Conservation (phyloP, 2,797 vertebrate genomes). For the Luscinia megarhynchos region DNA sequence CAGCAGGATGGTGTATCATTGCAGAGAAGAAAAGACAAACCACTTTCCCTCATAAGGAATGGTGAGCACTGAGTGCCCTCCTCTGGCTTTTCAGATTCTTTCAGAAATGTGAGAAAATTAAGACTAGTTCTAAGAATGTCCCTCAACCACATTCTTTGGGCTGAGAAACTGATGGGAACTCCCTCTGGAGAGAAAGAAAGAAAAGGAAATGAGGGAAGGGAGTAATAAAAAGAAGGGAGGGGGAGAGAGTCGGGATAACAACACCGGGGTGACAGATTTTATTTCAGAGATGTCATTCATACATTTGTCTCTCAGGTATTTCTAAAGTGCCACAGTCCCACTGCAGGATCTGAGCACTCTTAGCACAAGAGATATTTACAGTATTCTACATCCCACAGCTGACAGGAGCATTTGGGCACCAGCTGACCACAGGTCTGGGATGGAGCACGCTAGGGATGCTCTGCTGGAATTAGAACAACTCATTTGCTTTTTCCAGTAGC, state of each 20-base stretch:
- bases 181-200: neutral
- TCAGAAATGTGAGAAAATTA: neutral
- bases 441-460: neutral
- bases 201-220: neutral
- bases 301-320: neutral
- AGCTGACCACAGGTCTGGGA: neutral
- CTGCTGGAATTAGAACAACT: neutral
- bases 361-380: neutral
- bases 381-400: neutral
- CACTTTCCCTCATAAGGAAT: neutral
- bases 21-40: neutral
- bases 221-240: neutral
- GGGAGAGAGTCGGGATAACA: neutral
- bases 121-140: neutral
- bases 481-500: neutral
- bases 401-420: neutral
- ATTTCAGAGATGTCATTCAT: neutral
- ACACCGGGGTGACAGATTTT: neutral
- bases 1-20: neutral
- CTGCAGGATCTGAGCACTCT: neutral
- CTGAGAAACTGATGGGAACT: neutral
- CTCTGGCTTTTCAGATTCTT: neutral
- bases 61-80: neutral
- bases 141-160: neutral
- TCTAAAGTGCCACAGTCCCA: neutral